These are phyloP conservation scores for Solenopsis fugax DNA, from an alignment of 1,140 invertebrate genomes.

Conservation along the genomic window DNA sequence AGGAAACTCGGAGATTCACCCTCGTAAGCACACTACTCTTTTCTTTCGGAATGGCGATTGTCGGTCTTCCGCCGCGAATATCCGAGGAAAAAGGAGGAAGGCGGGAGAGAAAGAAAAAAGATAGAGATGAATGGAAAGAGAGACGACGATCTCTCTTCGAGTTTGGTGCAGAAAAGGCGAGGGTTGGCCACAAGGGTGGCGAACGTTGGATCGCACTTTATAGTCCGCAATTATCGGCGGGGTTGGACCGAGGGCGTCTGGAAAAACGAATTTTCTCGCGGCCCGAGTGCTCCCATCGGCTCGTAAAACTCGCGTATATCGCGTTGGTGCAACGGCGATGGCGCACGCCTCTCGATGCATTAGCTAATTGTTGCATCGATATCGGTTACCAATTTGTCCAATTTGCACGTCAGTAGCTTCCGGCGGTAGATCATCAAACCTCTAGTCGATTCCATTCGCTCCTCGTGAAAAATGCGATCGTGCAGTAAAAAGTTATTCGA, in stretches of 20 bases:
- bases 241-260: slow-evolving; percentile 48
- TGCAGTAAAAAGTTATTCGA: slow-evolving; percentile 7
- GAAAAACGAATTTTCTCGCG: slow-evolving; percentile 70
- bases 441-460: background rate
- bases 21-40: slow-evolving; percentile 42
- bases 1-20: slow-evolving; percentile 50
- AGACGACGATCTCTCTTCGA: slow-evolving; percentile 19
- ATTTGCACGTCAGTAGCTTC: slow-evolving; percentile 66
- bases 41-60: slow-evolving; percentile 45
- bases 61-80: slow-evolving; percentile 45
- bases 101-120: background rate
- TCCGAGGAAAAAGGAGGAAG: background rate
- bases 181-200: slow-evolving; percentile 5
- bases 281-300: slow-evolving; percentile 18
- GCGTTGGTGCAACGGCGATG: slow-evolving; percentile 2
- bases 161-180: slow-evolving; percentile 23
- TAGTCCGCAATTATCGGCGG: slow-evolving; percentile 73
- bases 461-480: slow-evolving; percentile 8
- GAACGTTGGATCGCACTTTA: slow-evolving; percentile 69
- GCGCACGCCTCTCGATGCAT: slow-evolving; percentile 69
- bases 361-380: slow-evolving; percentile 81
- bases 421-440: slow-evolving; percentile 37
- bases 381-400: slow-evolving; percentile 70
- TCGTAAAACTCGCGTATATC: slow-evolving; percentile 63
- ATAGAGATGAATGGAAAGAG: slow-evolving; percentile 35